Evolutionary conservation across 2,888 invertebrate species (phyloP).

Genomic region (Amiota communis): DNA sequence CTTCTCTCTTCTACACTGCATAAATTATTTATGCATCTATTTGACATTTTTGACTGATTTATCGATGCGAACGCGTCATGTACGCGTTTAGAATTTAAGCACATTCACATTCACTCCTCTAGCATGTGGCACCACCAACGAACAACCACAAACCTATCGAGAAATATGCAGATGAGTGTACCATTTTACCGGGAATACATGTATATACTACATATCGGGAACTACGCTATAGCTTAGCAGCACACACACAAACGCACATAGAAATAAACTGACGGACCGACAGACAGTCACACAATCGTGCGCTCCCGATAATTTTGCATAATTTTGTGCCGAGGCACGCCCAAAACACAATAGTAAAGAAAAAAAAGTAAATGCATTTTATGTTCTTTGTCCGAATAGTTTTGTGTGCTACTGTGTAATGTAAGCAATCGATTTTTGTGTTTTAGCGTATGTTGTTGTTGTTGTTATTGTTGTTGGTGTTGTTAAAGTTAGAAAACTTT

Average conservation of each 20-base stretch:
- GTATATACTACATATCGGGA: constrained; percentile 50
- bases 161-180: background rate
- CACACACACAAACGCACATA: constrained; percentile 34
- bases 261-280: constrained; percentile 18
- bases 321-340: constrained; percentile 43
- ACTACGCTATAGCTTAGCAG: constrained; percentile 40
- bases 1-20: constrained; percentile 44
- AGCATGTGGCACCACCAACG: too few species aligned
- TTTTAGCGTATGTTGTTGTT: constrained; percentile 17
- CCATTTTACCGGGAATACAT: constrained; percentile 61
- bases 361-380: constrained; percentile 30
- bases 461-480: constrained; percentile 10
- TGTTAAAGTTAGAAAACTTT: constrained; percentile 24
- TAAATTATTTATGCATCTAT: constrained; percentile 64
- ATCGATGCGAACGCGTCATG: constrained; percentile 63
- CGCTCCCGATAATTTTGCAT: constrained; percentile 54
- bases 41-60: constrained; percentile 66
- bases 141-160: background rate
- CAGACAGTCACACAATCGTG: constrained; percentile 27
- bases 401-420: constrained; percentile 34
- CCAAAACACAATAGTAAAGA: constrained; percentile 3
- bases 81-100: constrained; percentile 31
- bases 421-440: constrained; percentile 25
- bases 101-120: constrained; percentile 6
- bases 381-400: constrained; percentile 25